Evolutionary conservation across 2,113 vertebrate genomes (phyloP).

Genomic region (Pholis gunnellus): DNA sequence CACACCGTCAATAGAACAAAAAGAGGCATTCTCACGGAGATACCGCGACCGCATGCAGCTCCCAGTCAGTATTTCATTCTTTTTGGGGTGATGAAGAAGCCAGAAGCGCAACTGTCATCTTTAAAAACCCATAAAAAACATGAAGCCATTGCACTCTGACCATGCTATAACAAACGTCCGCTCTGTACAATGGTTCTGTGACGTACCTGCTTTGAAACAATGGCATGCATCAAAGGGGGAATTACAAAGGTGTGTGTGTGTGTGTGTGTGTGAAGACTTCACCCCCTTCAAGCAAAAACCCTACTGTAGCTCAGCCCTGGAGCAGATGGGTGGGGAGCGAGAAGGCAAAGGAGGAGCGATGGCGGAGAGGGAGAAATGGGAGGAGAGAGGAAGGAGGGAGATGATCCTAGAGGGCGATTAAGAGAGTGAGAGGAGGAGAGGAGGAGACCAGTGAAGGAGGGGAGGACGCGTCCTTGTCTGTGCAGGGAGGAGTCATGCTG

Average conservation of each 20-base stretch:
- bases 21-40: conserved; percentile 42
- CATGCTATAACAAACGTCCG: conserved; percentile 53
- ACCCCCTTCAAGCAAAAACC: conserved; percentile 38
- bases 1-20: conserved; percentile 41
- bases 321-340: conserved; percentile 52
- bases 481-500: conserved; percentile 57
- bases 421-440: neutral
- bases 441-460: conserved; percentile 13
- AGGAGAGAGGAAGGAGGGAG: neutral
- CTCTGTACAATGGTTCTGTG: conserved; percentile 49
- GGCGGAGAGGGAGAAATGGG: neutral
- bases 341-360: conserved; percentile 16
- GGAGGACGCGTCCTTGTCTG: conserved; percentile 33
- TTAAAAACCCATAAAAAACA: conserved; percentile 31
- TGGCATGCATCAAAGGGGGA: conserved; percentile 59
- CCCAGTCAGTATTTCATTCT: conserved; percentile 47
- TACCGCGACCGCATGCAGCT: conserved; percentile 66
- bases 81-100: conserved; percentile 53
- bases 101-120: conserved; percentile 57
- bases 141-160: conserved; percentile 63
- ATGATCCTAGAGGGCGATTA: neutral
- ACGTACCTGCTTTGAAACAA: conserved; percentile 53
- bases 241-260: conserved; percentile 39
- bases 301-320: conserved; percentile 52
- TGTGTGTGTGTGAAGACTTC: conserved; percentile 40